Conservation (phyloP, 37 sponge, comb jelly and placozoan species). For the Halichondria panicea region DNA sequence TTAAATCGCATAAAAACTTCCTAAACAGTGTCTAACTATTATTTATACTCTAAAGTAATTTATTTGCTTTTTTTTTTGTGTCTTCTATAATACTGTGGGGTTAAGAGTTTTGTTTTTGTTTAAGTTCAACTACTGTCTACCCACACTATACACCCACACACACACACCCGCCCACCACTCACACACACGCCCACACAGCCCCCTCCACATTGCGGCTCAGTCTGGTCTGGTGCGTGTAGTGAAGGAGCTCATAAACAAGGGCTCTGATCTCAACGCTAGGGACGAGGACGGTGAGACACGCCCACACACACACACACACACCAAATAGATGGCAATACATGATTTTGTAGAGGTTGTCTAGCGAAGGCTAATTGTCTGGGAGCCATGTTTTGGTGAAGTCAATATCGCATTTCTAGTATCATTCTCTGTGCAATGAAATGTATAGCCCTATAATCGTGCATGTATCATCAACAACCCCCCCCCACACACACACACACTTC, state of each 20-base stretch:
- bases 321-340: too few relatives aligned
- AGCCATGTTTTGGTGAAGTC: too few relatives aligned
- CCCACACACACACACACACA: background rate
- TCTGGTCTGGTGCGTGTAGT: conserved; percentile 75
- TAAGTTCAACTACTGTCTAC: background rate
- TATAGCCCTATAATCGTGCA: too few relatives aligned
- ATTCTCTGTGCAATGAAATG: too few relatives aligned
- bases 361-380: too few relatives aligned
- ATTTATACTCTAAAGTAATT: background rate
- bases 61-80: too few relatives aligned
- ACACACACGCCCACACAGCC: too few relatives aligned
- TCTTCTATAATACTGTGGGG: background rate
- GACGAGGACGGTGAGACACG: conserved; percentile 61
- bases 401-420: too few relatives aligned
- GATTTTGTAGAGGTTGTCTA: too few relatives aligned
- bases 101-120: background rate
- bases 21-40: background rate
- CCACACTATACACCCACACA: too few relatives aligned
- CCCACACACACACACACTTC: background rate
- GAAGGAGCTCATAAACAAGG: conserved; percentile 64
- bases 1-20: background rate
- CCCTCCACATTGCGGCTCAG: conserved; percentile 82
- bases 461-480: too few relatives aligned
- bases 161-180: too few relatives aligned
- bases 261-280: conserved; percentile 56